Percentiles rank a stretch among this genome's conserved stretches.
These are phyloP conservation scores for Vannuccia rotundouncinata DNA, from an alignment of 2,888 invertebrate species.

Conservation along the genomic window DNA sequence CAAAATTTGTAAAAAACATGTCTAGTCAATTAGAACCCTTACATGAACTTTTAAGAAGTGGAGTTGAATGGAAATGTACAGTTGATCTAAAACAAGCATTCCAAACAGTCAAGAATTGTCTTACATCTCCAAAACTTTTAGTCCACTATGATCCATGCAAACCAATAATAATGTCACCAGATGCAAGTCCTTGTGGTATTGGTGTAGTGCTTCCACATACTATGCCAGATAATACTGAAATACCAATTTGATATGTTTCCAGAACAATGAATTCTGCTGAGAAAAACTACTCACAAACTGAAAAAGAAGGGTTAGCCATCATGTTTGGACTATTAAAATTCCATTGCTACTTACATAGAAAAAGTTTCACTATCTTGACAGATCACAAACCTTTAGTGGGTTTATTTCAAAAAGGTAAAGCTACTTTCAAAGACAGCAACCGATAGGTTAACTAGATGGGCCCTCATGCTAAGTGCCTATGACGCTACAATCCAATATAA, in stretches of 20 bases:
- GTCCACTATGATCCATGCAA: constrained; percentile 2
- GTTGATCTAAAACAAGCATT: not conserved
- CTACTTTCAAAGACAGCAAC: constrained; percentile 21
- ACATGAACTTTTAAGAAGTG: not conserved
- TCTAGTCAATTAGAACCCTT: not conserved
- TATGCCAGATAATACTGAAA: not conserved
- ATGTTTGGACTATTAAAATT: not conserved
- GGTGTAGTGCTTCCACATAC: not conserved
- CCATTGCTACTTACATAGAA: not conserved
- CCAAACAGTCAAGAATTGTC: not conserved
- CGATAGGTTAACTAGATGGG: constrained; percentile 1
- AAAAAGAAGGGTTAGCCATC: not conserved
- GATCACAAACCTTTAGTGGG: constrained; percentile 20
- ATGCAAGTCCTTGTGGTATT: not conserved
- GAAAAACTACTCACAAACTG: not conserved
- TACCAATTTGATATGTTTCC: not conserved
- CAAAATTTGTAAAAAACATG: not conserved
- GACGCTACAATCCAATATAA: not conserved
- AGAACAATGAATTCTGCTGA: not conserved
- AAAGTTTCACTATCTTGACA: constrained; percentile 22
- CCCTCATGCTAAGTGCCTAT: not conserved
- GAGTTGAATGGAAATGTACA: not conserved
- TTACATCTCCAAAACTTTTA: not conserved
- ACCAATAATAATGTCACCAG: not conserved
- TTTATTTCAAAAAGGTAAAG: constrained; percentile 27